These are phyloP conservation scores for Aporrectodea caliginosa DNA, from an alignment of 1,140 invertebrate genomes.

Conservation along the genomic window DNA sequence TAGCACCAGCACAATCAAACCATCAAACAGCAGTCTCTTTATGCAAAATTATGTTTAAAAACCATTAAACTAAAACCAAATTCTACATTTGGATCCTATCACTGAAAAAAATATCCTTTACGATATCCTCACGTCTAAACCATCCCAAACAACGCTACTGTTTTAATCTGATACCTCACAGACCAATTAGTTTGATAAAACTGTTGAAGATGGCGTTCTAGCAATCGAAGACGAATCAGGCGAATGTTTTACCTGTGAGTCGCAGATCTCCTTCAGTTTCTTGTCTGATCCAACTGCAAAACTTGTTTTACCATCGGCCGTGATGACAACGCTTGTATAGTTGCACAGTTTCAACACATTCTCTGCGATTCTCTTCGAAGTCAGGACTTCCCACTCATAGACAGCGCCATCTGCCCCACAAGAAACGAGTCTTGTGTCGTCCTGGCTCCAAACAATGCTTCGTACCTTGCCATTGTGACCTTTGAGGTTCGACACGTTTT, in stretches of 20 bases:
- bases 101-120: too few species aligned
- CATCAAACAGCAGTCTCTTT: too few species aligned
- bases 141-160: too few species aligned
- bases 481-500: conserved; percentile 68
- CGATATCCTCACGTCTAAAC: too few species aligned
- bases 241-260: conserved; percentile 61
- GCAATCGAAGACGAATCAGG: too few species aligned
- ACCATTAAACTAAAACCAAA: too few species aligned
- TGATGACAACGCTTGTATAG: conserved; percentile 61
- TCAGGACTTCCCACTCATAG: conserved; percentile 76
- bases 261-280: conserved; percentile 71
- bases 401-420: conserved; percentile 81
- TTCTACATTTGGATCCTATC: too few species aligned
- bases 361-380: conserved; percentile 68
- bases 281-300: conserved; percentile 75
- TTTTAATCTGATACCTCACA: too few species aligned
- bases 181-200: too few species aligned
- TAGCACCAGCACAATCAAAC: too few species aligned
- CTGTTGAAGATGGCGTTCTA: too few species aligned
- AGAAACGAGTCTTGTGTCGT: conserved; percentile 72
- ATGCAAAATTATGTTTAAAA: too few species aligned
- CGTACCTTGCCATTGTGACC: conserved; percentile 71
- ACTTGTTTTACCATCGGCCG: conserved; percentile 65
- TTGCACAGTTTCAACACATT: conserved; percentile 71
- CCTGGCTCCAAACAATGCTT: conserved; percentile 70